Conservation (phyloP, 2,113 vertebrate genomes). For the Varanus salvator region DNA sequence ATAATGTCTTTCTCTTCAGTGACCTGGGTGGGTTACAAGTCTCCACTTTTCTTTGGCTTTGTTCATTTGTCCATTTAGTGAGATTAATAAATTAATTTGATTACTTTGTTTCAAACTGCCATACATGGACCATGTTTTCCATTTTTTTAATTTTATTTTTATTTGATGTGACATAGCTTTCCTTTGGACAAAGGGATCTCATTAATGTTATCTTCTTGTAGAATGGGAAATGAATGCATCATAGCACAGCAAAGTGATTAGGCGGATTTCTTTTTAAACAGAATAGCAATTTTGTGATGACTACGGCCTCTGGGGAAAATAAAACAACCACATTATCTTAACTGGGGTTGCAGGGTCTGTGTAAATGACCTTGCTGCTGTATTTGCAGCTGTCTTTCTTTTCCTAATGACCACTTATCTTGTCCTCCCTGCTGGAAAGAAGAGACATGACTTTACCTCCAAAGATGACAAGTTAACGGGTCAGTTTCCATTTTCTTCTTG, state of each 20-base stretch:
- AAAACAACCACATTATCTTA: constrained; percentile 58
- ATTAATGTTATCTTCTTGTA: constrained; percentile 62
- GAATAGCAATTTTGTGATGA: constrained; percentile 48
- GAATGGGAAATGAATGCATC: constrained; percentile 59
- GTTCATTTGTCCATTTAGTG: constrained; percentile 58
- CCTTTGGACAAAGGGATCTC: constrained; percentile 61
- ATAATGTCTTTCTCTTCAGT: background rate
- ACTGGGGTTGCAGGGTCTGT: constrained; percentile 38
- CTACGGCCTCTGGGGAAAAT: constrained; percentile 53
- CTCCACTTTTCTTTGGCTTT: constrained; percentile 36
- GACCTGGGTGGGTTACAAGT: background rate
- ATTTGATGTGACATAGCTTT: constrained; percentile 42
- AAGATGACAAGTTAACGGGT: constrained; percentile 13
- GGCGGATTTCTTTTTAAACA: constrained; percentile 49
- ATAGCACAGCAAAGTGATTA: constrained; percentile 65
- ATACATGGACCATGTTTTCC: constrained; percentile 50
- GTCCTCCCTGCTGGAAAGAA: constrained; percentile 28
- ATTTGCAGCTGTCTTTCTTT: constrained; percentile 50
- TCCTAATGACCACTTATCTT: constrained; percentile 46
- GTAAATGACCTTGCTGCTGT: constrained; percentile 53
- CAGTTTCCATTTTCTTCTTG: constrained; percentile 6
- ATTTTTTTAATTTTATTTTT: constrained; percentile 58
- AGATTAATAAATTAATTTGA: constrained; percentile 55
- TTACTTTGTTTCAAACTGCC: constrained; percentile 30
- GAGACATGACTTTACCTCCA: background rate